phyloP scores from a whole-genome alignment of 2,797 vertebrate genomes.

The Rhabdophis nuchalis region DNA sequence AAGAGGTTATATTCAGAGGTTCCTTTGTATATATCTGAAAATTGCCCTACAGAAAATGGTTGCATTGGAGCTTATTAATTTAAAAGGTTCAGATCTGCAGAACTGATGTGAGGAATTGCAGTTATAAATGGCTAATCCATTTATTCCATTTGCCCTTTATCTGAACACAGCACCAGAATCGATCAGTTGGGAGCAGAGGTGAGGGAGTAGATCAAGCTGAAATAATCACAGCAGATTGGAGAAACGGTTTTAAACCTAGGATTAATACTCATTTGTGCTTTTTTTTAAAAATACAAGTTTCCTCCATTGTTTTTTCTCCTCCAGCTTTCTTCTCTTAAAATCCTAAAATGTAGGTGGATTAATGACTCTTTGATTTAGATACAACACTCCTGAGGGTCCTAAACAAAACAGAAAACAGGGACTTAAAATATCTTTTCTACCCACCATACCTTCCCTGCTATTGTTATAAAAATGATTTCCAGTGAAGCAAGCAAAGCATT shows the following conservation, averaged over 20 bases:
- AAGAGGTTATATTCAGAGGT: neutral
- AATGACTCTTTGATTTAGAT: neutral
- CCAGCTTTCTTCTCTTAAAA: neutral
- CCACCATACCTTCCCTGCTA: neutral
- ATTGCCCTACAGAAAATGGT: neutral
- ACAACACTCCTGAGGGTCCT: neutral
- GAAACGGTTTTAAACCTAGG: neutral
- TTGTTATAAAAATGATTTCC: neutral
- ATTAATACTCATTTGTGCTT: neutral
- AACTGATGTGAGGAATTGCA: neutral
- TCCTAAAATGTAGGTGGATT: neutral
- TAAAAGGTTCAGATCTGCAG: neutral
- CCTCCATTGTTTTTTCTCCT: neutral
- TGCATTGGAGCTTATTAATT: neutral
- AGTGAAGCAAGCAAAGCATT: neutral
- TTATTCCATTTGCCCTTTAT: neutral
- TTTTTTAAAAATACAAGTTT: neutral
- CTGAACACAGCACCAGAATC: neutral
- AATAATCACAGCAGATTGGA: neutral
- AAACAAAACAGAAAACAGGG: neutral
- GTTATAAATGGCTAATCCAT: neutral
- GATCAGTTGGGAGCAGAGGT: neutral
- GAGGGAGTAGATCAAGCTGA: neutral
- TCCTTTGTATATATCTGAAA: neutral
- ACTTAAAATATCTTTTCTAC: neutral